phyloP scores from a whole-genome alignment of 1,140 invertebrate species.

The Drosophila nebulosa region DNA sequence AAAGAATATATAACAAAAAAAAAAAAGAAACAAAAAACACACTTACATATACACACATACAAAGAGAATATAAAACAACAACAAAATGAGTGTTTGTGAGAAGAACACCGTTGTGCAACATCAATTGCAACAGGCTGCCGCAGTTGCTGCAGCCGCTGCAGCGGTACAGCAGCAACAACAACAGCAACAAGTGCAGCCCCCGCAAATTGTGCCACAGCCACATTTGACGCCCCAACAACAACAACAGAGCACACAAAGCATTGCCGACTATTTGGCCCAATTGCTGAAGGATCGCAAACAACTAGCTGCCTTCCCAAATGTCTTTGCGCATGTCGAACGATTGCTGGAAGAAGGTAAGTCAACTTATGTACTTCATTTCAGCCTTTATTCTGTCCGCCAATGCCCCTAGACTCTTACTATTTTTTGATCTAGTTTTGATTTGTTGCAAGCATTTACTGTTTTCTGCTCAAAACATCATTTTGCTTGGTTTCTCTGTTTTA shows the following conservation, averaged over 20 bases:
- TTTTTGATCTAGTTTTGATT: no score
- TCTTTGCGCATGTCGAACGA: constrained; percentile 99
- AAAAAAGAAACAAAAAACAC: constrained; percentile 33
- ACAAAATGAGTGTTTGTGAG: constrained; percentile 85
- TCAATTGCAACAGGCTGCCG: constrained; percentile 67
- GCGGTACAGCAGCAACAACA: constrained; percentile 47
- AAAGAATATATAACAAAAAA: neutral
- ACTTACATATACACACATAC: constrained; percentile 22
- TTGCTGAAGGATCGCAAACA: constrained; percentile 99
- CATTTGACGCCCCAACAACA: constrained; percentile 83
- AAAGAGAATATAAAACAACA: constrained; percentile 19
- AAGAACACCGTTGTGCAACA: constrained; percentile 82
- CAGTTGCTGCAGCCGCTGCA: constrained; percentile 40
- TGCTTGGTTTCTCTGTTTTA: no score
- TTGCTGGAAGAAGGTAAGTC: constrained; percentile 98
- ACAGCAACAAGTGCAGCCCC: constrained; percentile 51
- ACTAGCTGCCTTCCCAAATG: constrained; percentile 99
- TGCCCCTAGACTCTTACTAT: no score
- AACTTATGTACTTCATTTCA: no score
- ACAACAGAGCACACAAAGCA: constrained; percentile 93
- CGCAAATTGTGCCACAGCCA: constrained; percentile 65
- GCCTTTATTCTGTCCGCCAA: no score
- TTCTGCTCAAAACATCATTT: no score
- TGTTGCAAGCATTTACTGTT: no score
- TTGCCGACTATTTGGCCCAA: constrained; percentile 99